Percentiles rank a stretch among this genome's conserved stretches.
Evolutionary conservation across 2,888 invertebrate species (phyloP).

Genomic region (Morpho deidamia): DNA sequence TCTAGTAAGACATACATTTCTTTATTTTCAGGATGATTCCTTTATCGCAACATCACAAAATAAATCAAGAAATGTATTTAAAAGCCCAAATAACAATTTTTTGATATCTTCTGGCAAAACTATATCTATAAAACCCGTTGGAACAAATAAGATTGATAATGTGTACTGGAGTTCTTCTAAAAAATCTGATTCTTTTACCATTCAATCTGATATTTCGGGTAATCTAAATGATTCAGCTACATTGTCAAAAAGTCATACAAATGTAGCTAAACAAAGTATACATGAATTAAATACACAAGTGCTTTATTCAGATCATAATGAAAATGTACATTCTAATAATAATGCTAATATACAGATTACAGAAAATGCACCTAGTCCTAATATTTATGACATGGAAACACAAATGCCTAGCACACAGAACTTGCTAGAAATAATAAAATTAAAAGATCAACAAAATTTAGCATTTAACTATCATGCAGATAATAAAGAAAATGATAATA

Average conservation of each 20-base stretch:
- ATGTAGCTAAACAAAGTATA: constrained; percentile 24
- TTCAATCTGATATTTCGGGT: constrained; percentile 37
- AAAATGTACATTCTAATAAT: constrained; percentile 38
- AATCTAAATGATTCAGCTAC: constrained; percentile 35
- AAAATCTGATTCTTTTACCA: constrained; percentile 47
- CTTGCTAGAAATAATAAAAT: constrained; percentile 43
- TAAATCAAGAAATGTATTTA: constrained; percentile 34
- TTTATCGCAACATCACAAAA: constrained; percentile 50
- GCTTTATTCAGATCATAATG: constrained; percentile 4
- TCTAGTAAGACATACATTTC: too few species aligned
- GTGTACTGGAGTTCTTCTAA: constrained; percentile 54
- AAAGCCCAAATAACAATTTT: constrained; percentile 42
- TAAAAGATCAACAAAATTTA: constrained; percentile 45
- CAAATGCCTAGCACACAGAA: constrained; percentile 31
- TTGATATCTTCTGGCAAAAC: constrained; percentile 47
- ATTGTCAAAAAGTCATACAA: constrained; percentile 21
- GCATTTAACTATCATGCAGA: constrained; percentile 42
- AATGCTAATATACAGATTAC: constrained; percentile 39
- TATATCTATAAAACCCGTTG: constrained; percentile 45
- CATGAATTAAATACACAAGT: constrained; percentile 30
- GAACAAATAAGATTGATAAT: constrained; percentile 48
- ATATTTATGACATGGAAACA: constrained; percentile 27
- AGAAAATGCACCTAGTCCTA: constrained; percentile 9
- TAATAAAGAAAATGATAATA: constrained; percentile 43
- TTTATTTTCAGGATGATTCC: constrained; percentile 60